A percentile compares a stretch with the other conserved stretches of the same genome.
These are phyloP conservation scores for Amblyopsis hoosieri DNA, from an alignment of 2,797 vertebrate species.

Conservation along the genomic window DNA sequence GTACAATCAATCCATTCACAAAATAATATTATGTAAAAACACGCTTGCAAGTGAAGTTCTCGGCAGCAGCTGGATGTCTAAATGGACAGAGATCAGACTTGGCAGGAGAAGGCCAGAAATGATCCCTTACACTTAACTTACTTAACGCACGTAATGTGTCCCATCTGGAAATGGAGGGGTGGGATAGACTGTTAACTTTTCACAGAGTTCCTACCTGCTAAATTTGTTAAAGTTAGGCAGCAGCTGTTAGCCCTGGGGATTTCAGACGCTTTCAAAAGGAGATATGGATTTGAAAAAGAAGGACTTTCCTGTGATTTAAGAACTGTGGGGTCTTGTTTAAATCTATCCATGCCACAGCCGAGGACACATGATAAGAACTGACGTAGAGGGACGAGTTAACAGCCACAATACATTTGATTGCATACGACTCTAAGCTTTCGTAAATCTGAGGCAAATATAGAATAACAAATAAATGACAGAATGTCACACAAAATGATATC, in stretches of 20 bases:
- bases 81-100: slow-evolving; percentile 37
- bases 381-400: slow-evolving; percentile 31
- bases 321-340: slow-evolving; percentile 30
- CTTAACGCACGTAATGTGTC: slow-evolving; percentile 42
- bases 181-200: slow-evolving; percentile 47
- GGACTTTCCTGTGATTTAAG: slow-evolving; percentile 22
- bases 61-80: slow-evolving; percentile 45
- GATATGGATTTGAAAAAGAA: slow-evolving; percentile 51
- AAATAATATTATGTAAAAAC: slow-evolving; percentile 34
- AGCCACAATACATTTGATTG: slow-evolving; percentile 10
- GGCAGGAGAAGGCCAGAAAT: slow-evolving; percentile 15
- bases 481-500: too few species aligned
- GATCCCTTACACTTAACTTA: slow-evolving; percentile 16
- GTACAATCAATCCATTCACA: slow-evolving; percentile 65
- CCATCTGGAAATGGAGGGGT: slow-evolving; percentile 63
- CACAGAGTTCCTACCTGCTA: slow-evolving; percentile 42
- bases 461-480: background rate
- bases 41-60: slow-evolving; percentile 35
- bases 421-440: slow-evolving; percentile 1
- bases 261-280: slow-evolving; percentile 25
- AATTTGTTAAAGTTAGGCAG: slow-evolving; percentile 43
- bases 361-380: slow-evolving; percentile 13
- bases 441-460: slow-evolving; percentile 2
- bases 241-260: slow-evolving; percentile 46
- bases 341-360: slow-evolving; percentile 38